phyloP scores from a whole-genome alignment of 1,140 invertebrate genomes.

The Drosophila eugracilis region DNA sequence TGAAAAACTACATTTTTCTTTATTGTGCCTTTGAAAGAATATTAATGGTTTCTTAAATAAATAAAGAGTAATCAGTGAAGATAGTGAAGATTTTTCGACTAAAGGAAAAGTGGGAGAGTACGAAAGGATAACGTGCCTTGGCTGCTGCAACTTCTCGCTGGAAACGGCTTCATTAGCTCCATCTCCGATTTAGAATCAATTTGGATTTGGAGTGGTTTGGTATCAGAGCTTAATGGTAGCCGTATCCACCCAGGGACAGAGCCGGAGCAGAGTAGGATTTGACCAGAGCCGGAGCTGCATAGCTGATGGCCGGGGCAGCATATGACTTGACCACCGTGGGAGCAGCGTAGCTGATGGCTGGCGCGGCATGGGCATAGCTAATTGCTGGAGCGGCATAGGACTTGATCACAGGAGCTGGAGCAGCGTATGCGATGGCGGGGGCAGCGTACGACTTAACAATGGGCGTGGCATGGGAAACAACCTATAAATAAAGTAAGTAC shows the following conservation, averaged over 20 bases:
- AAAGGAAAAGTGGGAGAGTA: slow-evolving; percentile 22
- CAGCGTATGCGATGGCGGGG: slow-evolving; percentile 28
- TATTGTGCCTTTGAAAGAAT: slow-evolving; percentile 59
- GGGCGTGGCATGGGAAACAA: slow-evolving; percentile 34
- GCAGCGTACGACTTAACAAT: slow-evolving; percentile 39
- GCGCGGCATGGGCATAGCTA: slow-evolving; percentile 61
- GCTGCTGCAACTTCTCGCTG: slow-evolving; percentile 36
- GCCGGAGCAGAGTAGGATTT: slow-evolving; percentile 68
- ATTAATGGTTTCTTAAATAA: slow-evolving; percentile 64
- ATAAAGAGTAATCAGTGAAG: slow-evolving; percentile 57
- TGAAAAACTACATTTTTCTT: slow-evolving; percentile 72
- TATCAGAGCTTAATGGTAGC: slow-evolving; percentile 23
- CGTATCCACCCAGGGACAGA: slow-evolving; percentile 59
- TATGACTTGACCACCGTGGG: slow-evolving; percentile 64
- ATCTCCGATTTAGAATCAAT: slow-evolving; percentile 10
- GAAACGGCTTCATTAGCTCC: slow-evolving; percentile 5
- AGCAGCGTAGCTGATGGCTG: slow-evolving; percentile 61
- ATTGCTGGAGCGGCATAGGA: slow-evolving; percentile 55
- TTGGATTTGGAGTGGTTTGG: slow-evolving; percentile 30
- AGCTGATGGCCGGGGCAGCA: slow-evolving; percentile 59
- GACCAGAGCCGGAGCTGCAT: slow-evolving; percentile 64
- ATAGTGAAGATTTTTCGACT: slow-evolving; percentile 22
- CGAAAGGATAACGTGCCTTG: slow-evolving; percentile 61
- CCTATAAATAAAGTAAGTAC: not conserved
- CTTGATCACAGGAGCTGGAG: slow-evolving; percentile 37